Base-by-base conservation (phyloP, 2,888 invertebrate genomes). In the Lucinisca nassula region DNA sequence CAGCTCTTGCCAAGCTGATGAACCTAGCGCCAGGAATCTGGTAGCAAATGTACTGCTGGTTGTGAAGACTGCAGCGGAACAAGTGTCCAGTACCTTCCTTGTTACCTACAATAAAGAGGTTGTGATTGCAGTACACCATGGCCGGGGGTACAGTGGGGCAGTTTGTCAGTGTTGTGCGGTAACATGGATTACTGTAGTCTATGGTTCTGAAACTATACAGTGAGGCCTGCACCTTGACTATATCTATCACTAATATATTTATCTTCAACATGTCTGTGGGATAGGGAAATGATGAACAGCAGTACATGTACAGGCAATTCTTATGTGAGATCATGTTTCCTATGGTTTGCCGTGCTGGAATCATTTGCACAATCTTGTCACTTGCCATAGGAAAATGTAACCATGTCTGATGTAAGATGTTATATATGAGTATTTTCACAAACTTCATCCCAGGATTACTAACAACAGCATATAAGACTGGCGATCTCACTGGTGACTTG, bases 201-300 rank as follows among this genome's bases (percentile, higher is more conserved):
- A 93, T 90, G 8, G 95, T 95, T 55, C 93, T 88, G 81, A 95
- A 95, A 12, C 95, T 95, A 82, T 95, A 94, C 37, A 95, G 85
- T 3, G 92, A 89, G 14, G 94, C 94, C 73, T 94, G 92, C 12
- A 94, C 93, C 74, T 94, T 94, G n/a, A 93, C 74, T 17, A 95
- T 85, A 84, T 95, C 95, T 17, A 95, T 88, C 6, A 93, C 94
- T 49, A 95, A 90, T 35, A 95, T 93, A 88, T 95, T 94, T 61
- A 95, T 95, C 77, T 95, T 94, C 80, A 95, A 90, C 94, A 95
- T 95, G 81, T 95, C 95, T 12, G 95, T 94, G 0, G 95, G 95
- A 82, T 95, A 95, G 1, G 95, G 95, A 79, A 95, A 94, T 45
- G 94, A 95, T 35, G 95, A 95, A 82, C 95, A 95, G 35, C 95